phyloP scores from a whole-genome alignment of 1,140 invertebrate species.

The Drosophila saltans region DNA sequence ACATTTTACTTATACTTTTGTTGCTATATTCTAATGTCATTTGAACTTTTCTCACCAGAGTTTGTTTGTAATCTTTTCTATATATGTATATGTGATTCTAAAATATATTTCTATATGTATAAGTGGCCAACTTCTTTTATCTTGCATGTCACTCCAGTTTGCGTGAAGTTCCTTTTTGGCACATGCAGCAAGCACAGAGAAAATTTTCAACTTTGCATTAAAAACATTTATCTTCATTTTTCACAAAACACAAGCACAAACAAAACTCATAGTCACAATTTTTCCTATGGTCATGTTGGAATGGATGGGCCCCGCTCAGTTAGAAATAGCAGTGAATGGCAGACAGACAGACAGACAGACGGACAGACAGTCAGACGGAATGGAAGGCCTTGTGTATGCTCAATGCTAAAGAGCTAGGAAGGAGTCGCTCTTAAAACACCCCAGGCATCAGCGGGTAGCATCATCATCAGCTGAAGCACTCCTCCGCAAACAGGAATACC shows the following conservation, averaged over 20 bases:
- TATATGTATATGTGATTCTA: background rate
- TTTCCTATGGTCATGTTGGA: constrained; percentile 20
- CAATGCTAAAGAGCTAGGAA: constrained; percentile 38
- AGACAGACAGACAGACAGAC: constrained; percentile 4
- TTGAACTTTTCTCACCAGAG: constrained; percentile 7
- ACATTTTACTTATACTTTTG: background rate
- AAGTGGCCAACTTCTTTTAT: constrained; percentile 12
- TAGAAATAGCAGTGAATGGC: constrained; percentile 37
- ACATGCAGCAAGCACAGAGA: background rate
- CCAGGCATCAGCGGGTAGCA: constrained; percentile 19
- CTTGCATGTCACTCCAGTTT: constrained; percentile 23
- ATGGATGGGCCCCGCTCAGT: constrained; percentile 7
- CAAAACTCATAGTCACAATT: constrained; percentile 42
- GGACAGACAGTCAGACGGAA: constrained; percentile 12
- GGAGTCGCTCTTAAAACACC: constrained; percentile 23
- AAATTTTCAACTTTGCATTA: constrained; percentile 62
- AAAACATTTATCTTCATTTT: constrained; percentile 75
- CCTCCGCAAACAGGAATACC: background rate
- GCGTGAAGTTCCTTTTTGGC: background rate
- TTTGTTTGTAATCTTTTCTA: background rate
- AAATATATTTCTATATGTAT: background rate
- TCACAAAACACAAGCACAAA: constrained; percentile 17
- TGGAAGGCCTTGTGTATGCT: constrained; percentile 33
- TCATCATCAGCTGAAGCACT: constrained; percentile 36
- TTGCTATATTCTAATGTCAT: constrained; percentile 6